phyloP scores from a whole-genome alignment of 1,140 invertebrate species.

The Apis cerana region DNA sequence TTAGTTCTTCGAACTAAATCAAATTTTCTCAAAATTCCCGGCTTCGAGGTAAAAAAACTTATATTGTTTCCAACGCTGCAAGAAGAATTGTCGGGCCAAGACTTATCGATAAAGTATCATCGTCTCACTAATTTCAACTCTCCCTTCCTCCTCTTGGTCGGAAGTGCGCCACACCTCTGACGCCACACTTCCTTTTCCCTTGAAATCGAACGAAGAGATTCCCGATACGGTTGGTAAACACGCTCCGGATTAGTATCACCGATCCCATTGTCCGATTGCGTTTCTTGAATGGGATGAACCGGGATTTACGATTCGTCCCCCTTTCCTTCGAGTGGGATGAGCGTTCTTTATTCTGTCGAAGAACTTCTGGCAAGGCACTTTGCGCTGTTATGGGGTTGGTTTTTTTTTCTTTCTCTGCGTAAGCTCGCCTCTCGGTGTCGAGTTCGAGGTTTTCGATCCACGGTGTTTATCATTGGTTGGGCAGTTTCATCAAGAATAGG shows the following conservation, averaged over 20 bases:
- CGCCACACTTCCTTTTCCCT: conserved; percentile 3
- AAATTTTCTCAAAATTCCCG: too few species aligned
- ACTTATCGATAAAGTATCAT: conserved; percentile 49
- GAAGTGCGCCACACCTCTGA: conserved; percentile 8
- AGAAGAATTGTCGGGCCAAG: conserved; percentile 41
- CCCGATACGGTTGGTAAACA: conserved; percentile 46
- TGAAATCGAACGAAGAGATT: conserved; percentile 42
- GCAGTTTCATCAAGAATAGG: too few species aligned
- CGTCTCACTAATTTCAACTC: conserved; percentile 46
- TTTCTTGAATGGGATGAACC: conserved; percentile 29
- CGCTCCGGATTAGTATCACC: conserved; percentile 44
- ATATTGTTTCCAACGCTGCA: conserved; percentile 2
- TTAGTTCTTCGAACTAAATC: too few species aligned
- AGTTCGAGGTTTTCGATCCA: not conserved
- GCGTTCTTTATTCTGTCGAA: conserved; percentile 46
- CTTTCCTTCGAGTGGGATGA: conserved; percentile 2
- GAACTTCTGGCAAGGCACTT: conserved; percentile 29
- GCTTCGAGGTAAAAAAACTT: not conserved
- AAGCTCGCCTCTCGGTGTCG: not conserved
- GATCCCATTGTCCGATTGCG: conserved; percentile 44
- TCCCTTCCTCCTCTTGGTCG: not conserved
- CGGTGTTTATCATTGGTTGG: not conserved
- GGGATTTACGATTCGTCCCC: conserved; percentile 43
- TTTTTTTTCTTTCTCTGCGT: not conserved
- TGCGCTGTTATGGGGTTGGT: not conserved